Base-by-base conservation (phyloP, 2,797 vertebrate genomes). In the Eleutherodactylus coqui region DNA sequence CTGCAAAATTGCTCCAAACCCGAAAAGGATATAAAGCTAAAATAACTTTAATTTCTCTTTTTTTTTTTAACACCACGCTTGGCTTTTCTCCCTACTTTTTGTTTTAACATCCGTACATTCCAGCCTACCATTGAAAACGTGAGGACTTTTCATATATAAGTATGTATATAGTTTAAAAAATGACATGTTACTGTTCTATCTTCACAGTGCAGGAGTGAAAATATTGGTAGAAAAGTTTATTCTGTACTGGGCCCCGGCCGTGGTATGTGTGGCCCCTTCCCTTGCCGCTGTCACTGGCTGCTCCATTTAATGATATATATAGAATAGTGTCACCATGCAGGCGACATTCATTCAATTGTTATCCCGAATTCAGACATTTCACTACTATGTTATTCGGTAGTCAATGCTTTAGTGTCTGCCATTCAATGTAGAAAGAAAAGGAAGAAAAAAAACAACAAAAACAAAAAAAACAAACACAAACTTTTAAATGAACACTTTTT, bases 401-500 rank as follows among this genome's bases (percentile, higher is more conserved):
- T 91, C 91, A 90, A 85, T 67, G 90, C 93, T 94, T 92, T 89
- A 93, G 90, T 92, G 94, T 96, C 94, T 92, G 92, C 94, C 95
- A 94, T 95, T 95, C 95, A 94, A 93, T 95, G 96, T 97, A 97
- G 97, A 96, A 96, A 92, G 95, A 29, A 96, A 96, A 95, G 1
- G 6, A 41, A 72, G 60, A 51, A 13, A 8, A 17, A 53, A 51
- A 14, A 49, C n/a, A n/a, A n/a, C n/a, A 81, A 38, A 34, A 79
- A 51, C 13, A 55, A 82, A 27, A 43, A 47, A 67, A 69, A 38
- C 24, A 53, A 80, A 47, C 58, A 64, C 47, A 45, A 64, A 72
- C 47, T 93, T 94, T 96, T 90, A 91, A 93, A 94, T 80, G 91
- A 91, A 95, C 93, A 93, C 94, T 95, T 94, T 95, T 86, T 95